These are phyloP conservation scores for Chaetophractus vellerosus DNA, from an alignment of 2,797 vertebrate genomes.

Conservation along the genomic window DNA sequence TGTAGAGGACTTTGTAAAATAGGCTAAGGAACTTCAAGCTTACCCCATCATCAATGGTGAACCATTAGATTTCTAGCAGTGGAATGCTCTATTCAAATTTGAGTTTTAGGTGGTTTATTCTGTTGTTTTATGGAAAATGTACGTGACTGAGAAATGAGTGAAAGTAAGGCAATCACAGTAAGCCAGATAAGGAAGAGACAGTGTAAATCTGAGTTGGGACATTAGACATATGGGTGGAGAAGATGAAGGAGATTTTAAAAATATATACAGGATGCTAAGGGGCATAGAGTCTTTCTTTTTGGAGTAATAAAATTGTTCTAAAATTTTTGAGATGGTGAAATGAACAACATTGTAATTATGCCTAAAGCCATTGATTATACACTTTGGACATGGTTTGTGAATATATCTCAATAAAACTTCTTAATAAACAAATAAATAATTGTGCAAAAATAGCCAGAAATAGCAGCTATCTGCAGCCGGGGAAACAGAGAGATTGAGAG, in stretches of 20 bases:
- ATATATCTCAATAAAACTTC: no score
- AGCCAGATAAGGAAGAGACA: constrained; percentile 19
- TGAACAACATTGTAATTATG: no score
- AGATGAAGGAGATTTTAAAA: background rate
- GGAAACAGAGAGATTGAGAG: no score
- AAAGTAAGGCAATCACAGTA: background rate
- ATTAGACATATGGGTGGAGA: background rate
- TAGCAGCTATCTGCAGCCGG: background rate
- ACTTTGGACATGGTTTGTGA: no score
- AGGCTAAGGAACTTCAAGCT: background rate
- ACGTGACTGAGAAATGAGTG: background rate
- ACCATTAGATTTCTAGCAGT: background rate
- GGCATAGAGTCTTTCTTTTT: no score
- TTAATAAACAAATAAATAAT: no score
- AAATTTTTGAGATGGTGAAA: no score
- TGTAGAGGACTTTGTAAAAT: background rate
- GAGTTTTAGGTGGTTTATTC: background rate
- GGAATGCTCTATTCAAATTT: background rate
- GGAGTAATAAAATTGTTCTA: no score
- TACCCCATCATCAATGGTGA: background rate
- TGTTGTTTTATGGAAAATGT: background rate
- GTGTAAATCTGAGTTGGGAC: background rate
- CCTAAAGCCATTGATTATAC: no score
- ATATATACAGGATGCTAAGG: background rate
- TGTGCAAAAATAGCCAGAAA: no score